Conservation (phyloP, 2,797 vertebrate genomes). For the Carcharodon carcharias region DNA sequence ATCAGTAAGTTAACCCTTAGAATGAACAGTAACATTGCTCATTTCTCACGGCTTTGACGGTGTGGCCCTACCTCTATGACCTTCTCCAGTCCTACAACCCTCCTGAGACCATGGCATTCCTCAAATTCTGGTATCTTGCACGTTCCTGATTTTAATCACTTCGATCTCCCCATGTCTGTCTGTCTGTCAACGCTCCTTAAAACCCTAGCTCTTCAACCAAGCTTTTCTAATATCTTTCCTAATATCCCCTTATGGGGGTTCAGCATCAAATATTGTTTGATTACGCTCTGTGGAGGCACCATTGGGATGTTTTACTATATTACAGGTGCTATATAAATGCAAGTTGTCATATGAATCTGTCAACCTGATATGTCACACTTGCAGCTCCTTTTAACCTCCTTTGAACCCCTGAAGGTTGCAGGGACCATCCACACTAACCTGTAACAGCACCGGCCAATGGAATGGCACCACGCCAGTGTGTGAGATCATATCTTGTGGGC, state of each 20-base stretch:
- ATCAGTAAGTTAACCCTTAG: slow-evolving; percentile 67
- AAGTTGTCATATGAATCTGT: background rate
- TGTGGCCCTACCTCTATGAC: background rate
- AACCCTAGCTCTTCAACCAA: background rate
- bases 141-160: background rate
- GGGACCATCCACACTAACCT: slow-evolving; percentile 71
- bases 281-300: background rate
- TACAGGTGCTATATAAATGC: background rate
- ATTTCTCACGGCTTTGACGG: background rate
- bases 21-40: background rate
- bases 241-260: background rate
- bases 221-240: background rate
- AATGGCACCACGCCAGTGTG: slow-evolving; percentile 71
- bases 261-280: background rate
- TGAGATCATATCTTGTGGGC: slow-evolving; percentile 66
- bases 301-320: background rate
- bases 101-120: background rate
- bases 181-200: background rate
- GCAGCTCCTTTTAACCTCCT: background rate
- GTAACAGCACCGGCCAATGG: slow-evolving; percentile 78
- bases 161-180: background rate
- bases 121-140: background rate
- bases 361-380: too few relatives aligned
- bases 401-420: slow-evolving; percentile 66
- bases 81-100: background rate